A percentile compares a stretch with the other conserved stretches of the same genome.
Conservation (phyloP, 53 echinoderm and acorn worm genomes). For the Astropecten irregularis region DNA sequence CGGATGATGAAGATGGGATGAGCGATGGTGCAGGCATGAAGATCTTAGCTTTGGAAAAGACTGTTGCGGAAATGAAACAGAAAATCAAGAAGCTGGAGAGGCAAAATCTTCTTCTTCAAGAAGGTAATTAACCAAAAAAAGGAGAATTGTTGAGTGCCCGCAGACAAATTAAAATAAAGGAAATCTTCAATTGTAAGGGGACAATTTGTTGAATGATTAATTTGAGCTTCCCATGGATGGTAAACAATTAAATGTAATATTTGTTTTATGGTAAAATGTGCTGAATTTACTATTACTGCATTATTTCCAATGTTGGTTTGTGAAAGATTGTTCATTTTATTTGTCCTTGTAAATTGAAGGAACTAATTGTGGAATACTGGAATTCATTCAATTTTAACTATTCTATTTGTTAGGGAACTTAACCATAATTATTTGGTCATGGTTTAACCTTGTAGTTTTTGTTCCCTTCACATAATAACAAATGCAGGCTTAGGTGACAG, state of each 20-base stretch:
- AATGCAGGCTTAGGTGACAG: conserved; percentile 7
- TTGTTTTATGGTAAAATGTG: background rate
- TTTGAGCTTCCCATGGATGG: no score
- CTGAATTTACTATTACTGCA: background rate
- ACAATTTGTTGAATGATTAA: no score
- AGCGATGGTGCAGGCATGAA: background rate
- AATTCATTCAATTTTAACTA: no score
- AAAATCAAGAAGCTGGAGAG: background rate
- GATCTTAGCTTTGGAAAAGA: background rate
- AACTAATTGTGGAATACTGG: no score
- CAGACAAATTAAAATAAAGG: background rate
- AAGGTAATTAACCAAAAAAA: background rate
- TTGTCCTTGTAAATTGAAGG: background rate
- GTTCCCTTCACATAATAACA: background rate
- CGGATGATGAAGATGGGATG: background rate
- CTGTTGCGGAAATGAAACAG: background rate
- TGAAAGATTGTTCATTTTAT: background rate
- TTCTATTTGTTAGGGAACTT: no score
- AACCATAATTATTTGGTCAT: no score
- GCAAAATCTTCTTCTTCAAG: background rate
- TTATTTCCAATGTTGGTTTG: background rate
- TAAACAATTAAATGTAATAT: background rate
- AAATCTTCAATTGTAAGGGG: background rate
- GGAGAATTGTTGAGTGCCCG: background rate
- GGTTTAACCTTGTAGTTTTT: background rate